These are phyloP conservation scores for Lypha dubia DNA, from an alignment of 2,888 invertebrate genomes.

Conservation along the genomic window DNA sequence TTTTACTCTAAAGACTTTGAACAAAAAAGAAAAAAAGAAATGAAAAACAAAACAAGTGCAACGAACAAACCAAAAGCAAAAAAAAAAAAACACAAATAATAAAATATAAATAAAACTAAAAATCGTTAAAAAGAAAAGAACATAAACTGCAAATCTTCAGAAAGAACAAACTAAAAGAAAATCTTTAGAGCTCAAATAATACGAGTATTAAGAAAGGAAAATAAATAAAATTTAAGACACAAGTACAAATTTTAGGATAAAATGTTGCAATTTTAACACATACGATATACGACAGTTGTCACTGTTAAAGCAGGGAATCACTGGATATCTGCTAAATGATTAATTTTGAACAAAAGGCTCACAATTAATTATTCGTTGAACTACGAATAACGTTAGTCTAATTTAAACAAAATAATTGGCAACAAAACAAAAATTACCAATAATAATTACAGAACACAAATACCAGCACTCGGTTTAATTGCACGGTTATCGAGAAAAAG, in stretches of 20 bases:
- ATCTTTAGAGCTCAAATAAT: slow-evolving; percentile 40
- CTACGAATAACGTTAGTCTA: no score
- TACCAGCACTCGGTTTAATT: no score
- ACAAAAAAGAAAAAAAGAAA: background rate
- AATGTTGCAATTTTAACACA: slow-evolving; percentile 48
- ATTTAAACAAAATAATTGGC: no score
- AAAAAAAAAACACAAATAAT: background rate
- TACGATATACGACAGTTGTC: slow-evolving; percentile 13
- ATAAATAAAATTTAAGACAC: background rate
- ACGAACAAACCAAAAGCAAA: no score
- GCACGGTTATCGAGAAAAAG: background rate
- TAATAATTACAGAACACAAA: no score
- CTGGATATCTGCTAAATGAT: no score
- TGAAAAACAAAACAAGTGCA: background rate
- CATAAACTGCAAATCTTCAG: slow-evolving; percentile 34
- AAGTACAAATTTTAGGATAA: slow-evolving; percentile 47
- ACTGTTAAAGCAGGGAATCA: background rate
- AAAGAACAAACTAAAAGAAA: slow-evolving; percentile 35
- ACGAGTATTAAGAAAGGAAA: background rate
- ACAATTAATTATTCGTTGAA: no score
- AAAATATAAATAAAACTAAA: slow-evolving; percentile 51
- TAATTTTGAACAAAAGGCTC: no score
- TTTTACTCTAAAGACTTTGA: slow-evolving; percentile 33
- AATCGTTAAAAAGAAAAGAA: slow-evolving; percentile 47
- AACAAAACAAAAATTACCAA: no score